Evolutionary conservation across 1,140 invertebrate species (phyloP), one percentile per base, ranked within the genome.

Genomic region (Papilio polyxenes): DNA sequence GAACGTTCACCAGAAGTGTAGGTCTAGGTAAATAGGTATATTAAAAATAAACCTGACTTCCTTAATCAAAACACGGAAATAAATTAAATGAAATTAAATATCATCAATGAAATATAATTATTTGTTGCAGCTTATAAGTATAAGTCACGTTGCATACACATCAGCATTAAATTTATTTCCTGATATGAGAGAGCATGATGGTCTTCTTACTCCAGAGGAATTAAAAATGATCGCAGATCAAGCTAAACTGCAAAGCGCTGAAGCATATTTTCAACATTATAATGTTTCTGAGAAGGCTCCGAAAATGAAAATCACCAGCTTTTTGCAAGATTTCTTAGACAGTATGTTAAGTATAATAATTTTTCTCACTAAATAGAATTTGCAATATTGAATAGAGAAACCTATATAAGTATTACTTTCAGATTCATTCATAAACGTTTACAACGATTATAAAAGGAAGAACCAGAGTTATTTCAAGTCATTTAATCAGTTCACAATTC

Each of bases 361-460:
- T 59, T 7, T n/a, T 59, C 0, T 59, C n/a, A 17, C n/a, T n/a
- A 44, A 7, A 44, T 44, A 6, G 3, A 53, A 15, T 53, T 53
- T 53, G 0, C 17, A 53, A 17, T 13, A 72, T 23, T 72, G 13
- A 72, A 31, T 37, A 72, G 20, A 72, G 7, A 23, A n/a, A 23
- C 1, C 20, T 31, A 10, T 49, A n/a, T 15, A 72, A 31, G 2
- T 75, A 44, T 65, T 74, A 37, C 44, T 86, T 92, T 20, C 88
- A 95, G 94, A 92, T 89, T 95, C 94, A 10, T 93, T 95, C 74
- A 92, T 95, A 49, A 92, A 94, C 77, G 88, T 95, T 1, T 83
- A 83, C 59, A 74, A 86, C 2, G 85, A 92, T 82, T 95, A 94
- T 80, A 87, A 88, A 48, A 88, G 84, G 48, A 88, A 82, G 17